phyloP scores from a whole-genome alignment of 2,113 vertebrate species.

The Poecilia latipinna region DNA sequence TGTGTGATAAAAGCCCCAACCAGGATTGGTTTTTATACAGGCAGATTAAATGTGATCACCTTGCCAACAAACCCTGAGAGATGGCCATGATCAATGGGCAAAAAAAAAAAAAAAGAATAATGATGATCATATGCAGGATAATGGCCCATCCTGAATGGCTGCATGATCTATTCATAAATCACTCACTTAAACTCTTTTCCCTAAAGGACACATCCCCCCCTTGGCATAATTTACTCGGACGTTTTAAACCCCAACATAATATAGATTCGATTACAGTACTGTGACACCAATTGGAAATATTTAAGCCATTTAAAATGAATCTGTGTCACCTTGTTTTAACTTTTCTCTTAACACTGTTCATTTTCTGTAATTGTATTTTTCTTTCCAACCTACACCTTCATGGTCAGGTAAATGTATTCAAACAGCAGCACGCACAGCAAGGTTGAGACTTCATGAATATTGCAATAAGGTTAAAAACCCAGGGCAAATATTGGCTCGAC shows the following conservation, averaged over 20 bases:
- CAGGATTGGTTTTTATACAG: slow-evolving; percentile 64
- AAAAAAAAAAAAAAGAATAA: slow-evolving; percentile 72
- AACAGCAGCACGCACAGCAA: slow-evolving; percentile 17
- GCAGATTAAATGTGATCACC: slow-evolving; percentile 75
- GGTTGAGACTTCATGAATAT: slow-evolving; percentile 48
- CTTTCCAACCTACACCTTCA: slow-evolving; percentile 15
- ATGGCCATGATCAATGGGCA: slow-evolving; percentile 74
- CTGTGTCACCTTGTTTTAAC: slow-evolving; percentile 12
- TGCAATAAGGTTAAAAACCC: slow-evolving; percentile 52
- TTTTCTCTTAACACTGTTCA: background rate
- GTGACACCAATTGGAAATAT: slow-evolving; percentile 8
- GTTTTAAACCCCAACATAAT: slow-evolving; percentile 31
- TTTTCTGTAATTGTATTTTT: slow-evolving; percentile 2
- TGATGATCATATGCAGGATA: slow-evolving; percentile 77
- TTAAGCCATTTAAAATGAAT: slow-evolving; percentile 8
- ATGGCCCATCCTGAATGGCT: slow-evolving; percentile 71
- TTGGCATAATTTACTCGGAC: slow-evolving; percentile 50
- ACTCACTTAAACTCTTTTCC: slow-evolving; percentile 34
- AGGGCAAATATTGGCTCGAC: slow-evolving; percentile 51
- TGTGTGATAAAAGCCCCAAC: slow-evolving; percentile 72
- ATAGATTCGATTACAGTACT: slow-evolving; percentile 37
- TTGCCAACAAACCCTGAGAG: slow-evolving; percentile 64
- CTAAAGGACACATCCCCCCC: slow-evolving; percentile 54
- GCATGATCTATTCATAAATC: slow-evolving; percentile 73
- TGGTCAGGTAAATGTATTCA: slow-evolving; percentile 30